Evolutionary conservation across 1,140 invertebrate genomes (phyloP).

Genomic region (Antheraea pernyi): DNA sequence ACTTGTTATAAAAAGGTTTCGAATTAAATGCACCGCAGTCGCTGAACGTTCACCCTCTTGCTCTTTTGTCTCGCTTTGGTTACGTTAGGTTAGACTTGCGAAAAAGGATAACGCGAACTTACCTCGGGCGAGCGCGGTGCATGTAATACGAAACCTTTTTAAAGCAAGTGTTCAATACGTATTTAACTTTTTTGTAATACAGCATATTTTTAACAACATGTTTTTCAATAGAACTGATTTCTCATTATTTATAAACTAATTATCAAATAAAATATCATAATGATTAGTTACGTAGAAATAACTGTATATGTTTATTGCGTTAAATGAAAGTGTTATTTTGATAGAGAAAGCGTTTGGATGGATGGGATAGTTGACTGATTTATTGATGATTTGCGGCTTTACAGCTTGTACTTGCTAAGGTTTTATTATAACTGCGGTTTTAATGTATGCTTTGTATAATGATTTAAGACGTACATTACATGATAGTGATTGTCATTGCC

Average conservation of each 20-base stretch:
- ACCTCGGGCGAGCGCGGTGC: too few species aligned
- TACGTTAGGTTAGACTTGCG: too few species aligned
- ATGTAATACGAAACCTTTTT: too few species aligned
- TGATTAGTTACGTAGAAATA: not conserved
- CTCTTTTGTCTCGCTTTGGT: too few species aligned
- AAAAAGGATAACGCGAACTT: too few species aligned
- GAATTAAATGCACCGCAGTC: too few species aligned
- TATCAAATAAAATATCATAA: constrained; percentile 5
- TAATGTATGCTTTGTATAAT: not conserved
- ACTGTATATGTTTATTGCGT: not conserved
- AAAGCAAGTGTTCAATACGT: too few species aligned
- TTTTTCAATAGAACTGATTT: not conserved
- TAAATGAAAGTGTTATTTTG: constrained; percentile 7
- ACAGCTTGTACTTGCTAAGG: not conserved
- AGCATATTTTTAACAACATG: not conserved
- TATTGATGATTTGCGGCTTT: constrained; percentile 4
- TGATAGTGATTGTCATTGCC: not conserved
- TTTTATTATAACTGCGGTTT: not conserved
- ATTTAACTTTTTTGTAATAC: too few species aligned
- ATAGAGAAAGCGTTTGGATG: constrained; percentile 10
- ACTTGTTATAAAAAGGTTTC: too few species aligned
- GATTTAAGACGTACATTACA: not conserved
- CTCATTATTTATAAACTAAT: not conserved
- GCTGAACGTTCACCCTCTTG: too few species aligned
- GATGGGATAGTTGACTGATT: constrained; percentile 4